These are phyloP conservation scores for Nannospalax galili DNA, from an alignment of 2,113 vertebrate genomes.

Conservation along the genomic window DNA sequence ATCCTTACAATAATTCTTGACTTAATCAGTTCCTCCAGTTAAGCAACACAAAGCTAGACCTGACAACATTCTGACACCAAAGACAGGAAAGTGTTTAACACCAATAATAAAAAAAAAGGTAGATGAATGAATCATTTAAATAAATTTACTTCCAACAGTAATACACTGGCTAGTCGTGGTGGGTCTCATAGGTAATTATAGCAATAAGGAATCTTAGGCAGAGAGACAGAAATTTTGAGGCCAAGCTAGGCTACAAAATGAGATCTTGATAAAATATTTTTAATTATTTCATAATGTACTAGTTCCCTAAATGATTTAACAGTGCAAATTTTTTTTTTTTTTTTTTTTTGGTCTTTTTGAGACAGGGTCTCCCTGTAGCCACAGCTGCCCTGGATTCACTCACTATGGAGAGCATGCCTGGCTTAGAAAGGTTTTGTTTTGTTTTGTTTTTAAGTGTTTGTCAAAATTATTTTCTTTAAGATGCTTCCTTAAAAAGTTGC, in stretches of 20 bases:
- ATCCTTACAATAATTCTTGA: neutral
- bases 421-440: too few species aligned
- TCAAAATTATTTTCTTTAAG: too few species aligned
- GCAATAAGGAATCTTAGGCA: neutral
- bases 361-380: too few species aligned
- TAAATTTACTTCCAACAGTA: neutral
- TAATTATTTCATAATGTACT: neutral
- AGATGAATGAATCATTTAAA: too few species aligned
- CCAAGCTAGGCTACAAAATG: neutral
- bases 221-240: neutral
- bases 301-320: neutral
- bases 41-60: too few species aligned
- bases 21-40: neutral
- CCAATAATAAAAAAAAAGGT: neutral
- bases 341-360: too few species aligned
- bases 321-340: neutral
- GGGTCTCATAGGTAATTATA: neutral
- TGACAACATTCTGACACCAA: neutral
- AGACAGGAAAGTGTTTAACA: neutral
- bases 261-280: neutral
- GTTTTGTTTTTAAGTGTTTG: too few species aligned
- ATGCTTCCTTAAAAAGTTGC: too few species aligned
- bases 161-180: neutral
- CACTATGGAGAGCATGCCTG: too few species aligned
- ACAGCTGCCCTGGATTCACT: too few species aligned